Percentiles rank a stretch among this genome's conserved stretches.
These are phyloP conservation scores for Iselma pallidipennis DNA, from an alignment of 2,888 invertebrate species.

Conservation along the genomic window DNA sequence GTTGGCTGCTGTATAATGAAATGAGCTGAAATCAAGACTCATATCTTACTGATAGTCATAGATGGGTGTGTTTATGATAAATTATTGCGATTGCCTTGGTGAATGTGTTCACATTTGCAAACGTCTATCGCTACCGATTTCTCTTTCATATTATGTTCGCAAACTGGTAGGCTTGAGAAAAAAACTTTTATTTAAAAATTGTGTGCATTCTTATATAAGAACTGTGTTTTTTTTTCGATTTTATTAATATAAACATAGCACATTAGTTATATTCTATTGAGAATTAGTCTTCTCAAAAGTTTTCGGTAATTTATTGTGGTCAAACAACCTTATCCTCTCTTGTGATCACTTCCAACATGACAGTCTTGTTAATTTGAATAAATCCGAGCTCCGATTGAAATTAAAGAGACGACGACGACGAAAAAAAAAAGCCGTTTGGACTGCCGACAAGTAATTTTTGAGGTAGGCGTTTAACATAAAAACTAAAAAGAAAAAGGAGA, in stretches of 20 bases:
- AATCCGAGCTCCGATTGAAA: constrained; percentile 15
- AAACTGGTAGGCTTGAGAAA: too few relatives aligned
- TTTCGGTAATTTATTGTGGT: constrained; percentile 1
- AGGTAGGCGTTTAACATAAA: constrained; percentile 13
- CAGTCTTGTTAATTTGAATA: constrained; percentile 26
- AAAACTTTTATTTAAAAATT: too few relatives aligned
- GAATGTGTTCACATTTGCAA: not conserved
- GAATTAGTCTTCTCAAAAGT: not conserved
- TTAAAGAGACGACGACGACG: not conserved
- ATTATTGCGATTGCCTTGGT: not conserved
- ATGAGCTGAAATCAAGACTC: not conserved
- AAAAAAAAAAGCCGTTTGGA: not conserved
- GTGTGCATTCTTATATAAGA: too few relatives aligned
- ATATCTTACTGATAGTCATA: not conserved
- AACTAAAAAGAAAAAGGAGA: too few relatives aligned
- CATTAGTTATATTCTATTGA: not conserved
- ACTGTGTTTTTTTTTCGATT: too few relatives aligned
- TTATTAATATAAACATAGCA: not conserved
- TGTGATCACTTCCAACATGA: constrained; percentile 1
- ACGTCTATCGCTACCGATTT: not conserved
- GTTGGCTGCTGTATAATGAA: not conserved
- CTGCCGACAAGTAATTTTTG: not conserved
- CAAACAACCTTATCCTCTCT: not conserved
- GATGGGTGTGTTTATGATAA: not conserved
- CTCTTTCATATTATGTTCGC: too few relatives aligned